Base-by-base conservation (phyloP, 64 coral and sea anemone genomes). In the Anthopleura sola region DNA sequence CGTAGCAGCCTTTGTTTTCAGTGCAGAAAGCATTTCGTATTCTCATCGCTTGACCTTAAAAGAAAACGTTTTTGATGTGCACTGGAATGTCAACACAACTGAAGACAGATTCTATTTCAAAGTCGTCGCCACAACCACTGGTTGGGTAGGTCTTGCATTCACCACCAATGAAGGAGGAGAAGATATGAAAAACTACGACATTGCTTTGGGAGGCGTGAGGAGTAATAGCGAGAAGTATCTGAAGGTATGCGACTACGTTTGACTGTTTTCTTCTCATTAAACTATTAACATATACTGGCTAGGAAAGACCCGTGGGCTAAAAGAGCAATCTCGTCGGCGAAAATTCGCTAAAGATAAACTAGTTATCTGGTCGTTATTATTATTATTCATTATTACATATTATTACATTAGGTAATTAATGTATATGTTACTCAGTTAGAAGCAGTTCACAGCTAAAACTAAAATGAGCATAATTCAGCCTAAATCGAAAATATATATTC, bases 51-150 rank as follows among this genome's bases (percentile, higher is more conserved):
- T 77, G 29, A 24, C 4, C 0, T 7, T 77, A 77, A 77, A 77
- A 28, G 75, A 77, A 37, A 40, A 40, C 37, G 37, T 77, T 26
- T 77, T 77, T 37, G 37, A 34, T 46, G 38, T 91, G 0, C 36
- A 20, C 75, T 91, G 83, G 83, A 19, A 19, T 39, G 75, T 77
- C 36, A 64, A 91, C 60, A 46, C 83, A 13, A 79, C 36, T 32
- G 54, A 86, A 29, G 40, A 81, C 2, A 86, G 26, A 23, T 37
- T 91, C 46, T 86, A 91, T 76, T 91, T 91, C 37, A 91, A 91
- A 26, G 37, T 80, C 4, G 89, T 78, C 10, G 89, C 58, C 23
- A 55, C 24, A 1, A 80, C 74, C 1, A 80, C 37, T 55, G 89
- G 89, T n/a, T 91, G 83, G 83, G 89, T 66, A 54, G 89, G 28